Evolutionary conservation across 2,113 vertebrate species (phyloP).

Genomic region (Apteryx mantelli): DNA sequence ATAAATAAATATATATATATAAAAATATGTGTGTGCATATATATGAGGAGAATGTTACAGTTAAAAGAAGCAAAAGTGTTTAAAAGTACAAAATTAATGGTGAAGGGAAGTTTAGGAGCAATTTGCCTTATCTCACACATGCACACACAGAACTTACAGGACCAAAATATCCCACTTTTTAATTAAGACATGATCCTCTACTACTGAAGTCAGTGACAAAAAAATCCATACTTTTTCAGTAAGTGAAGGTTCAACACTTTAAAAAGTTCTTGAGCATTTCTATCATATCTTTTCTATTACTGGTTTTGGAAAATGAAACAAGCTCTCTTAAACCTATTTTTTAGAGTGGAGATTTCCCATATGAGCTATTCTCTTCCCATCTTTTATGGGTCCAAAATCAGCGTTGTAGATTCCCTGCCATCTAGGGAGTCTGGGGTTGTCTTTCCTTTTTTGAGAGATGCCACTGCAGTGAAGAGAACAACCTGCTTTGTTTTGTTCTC

Average conservation of each 20-base stretch:
- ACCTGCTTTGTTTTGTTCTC: not conserved
- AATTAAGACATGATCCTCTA: not conserved
- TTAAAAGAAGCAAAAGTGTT: not conserved
- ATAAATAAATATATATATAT: too few species aligned
- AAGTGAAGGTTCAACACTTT: not conserved
- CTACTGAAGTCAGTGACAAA: not conserved
- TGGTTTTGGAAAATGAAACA: slow-evolving; percentile 36
- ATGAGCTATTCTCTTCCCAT: not conserved
- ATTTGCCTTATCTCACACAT: not conserved
- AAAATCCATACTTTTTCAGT: not conserved
- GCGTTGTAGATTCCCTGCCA: not conserved
- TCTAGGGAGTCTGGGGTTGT: not conserved
- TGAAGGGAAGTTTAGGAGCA: not conserved
- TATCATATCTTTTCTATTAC: not conserved
- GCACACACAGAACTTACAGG: not conserved
- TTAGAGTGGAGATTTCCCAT: not conserved
- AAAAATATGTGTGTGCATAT: not conserved
- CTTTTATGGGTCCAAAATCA: not conserved
- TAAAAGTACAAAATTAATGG: not conserved
- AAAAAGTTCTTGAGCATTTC: not conserved
- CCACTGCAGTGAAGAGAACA: not conserved
- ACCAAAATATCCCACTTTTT: not conserved
- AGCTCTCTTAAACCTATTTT: not conserved
- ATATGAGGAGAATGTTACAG: not conserved
- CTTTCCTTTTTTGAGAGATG: not conserved